Base-by-base conservation (phyloP, 92 coral and sea anemone genomes). In the Hydrozoanthus gracilis region DNA sequence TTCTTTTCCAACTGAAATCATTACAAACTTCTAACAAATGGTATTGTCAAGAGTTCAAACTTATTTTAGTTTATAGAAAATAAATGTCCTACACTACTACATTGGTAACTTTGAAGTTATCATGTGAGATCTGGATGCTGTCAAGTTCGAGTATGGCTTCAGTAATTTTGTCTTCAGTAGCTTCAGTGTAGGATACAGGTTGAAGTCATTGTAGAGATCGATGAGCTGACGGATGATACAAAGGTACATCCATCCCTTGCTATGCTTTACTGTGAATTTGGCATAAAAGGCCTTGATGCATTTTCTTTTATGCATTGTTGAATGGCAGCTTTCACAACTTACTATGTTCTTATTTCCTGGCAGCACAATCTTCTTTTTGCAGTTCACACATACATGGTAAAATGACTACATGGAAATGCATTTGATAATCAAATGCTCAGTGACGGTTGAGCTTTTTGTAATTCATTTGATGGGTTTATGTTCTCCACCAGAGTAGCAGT, bases 61-160 rank as follows among this genome's bases (percentile, higher is more conserved):
- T 49, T 74, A 74, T 61, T 74, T 74, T 48, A 74, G 79, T 74
- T 74, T n/a, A 74, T 51, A 20, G 14, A 77, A 55, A 55, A 77
- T 77, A 77, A 54, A 77, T 77, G 82, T 3, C 54, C 50, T 52
- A 77, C 58, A 77, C 68, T 77, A 51, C 60, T 77, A 77, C 82
- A 77, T 35, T 55, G 51, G 51, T 77, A 77, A 77, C 82, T 77
- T 83, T 83, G 48, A 83, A 51, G 77, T 71, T 73, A 83, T 83
- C 67, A 7, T 70, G 69, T 8, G 66, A 69, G 72, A 83, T 69
- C 48, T 68, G 44, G 61, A 70, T 55, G 48, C 8, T 71, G 78
- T 83, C 87, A 55, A 83, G 87, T 70, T 83, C 87, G 7, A 83
- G 87, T 83, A 83, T 68, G 76, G 87, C 87, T 68, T 70, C 77